Conservation (phyloP, 2,797 vertebrate species). For the Microhierax caerulescens region DNA sequence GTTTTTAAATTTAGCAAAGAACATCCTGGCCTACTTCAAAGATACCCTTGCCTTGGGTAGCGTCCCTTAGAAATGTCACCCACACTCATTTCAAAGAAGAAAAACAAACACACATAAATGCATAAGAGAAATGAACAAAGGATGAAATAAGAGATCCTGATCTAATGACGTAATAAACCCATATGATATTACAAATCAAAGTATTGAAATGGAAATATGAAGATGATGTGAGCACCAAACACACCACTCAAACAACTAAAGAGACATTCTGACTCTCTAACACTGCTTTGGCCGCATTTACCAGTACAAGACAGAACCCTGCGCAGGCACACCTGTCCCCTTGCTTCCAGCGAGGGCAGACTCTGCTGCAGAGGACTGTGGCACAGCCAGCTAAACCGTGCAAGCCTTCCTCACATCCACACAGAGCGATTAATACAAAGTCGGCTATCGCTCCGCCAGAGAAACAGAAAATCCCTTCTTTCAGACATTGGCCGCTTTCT, state of each 20-base stretch:
- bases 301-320: not conserved
- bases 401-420: not conserved
- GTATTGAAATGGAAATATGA: not conserved
- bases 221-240: not conserved
- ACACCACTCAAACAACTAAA: not conserved
- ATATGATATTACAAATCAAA: not conserved
- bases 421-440: not conserved
- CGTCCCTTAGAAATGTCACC: not conserved
- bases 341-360: not conserved
- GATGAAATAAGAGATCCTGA: not conserved
- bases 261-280: not conserved
- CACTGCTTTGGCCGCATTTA: rapidly evolving
- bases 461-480: not conserved
- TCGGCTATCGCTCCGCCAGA: rapidly evolving
- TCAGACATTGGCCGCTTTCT: rapidly evolving
- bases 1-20: conserved; percentile 81
- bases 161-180: not conserved
- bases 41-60: conserved; percentile 33
- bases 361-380: not conserved
- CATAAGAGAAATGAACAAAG: not conserved
- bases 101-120: not conserved
- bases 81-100: not conserved
- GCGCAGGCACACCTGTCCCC: rapidly evolving
- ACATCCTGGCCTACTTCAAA: conserved; percentile 85
- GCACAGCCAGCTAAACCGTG: not conserved